Evolutionary conservation across 2,888 invertebrate genomes (phyloP).

Genomic region (Zygaena filipendulae): DNA sequence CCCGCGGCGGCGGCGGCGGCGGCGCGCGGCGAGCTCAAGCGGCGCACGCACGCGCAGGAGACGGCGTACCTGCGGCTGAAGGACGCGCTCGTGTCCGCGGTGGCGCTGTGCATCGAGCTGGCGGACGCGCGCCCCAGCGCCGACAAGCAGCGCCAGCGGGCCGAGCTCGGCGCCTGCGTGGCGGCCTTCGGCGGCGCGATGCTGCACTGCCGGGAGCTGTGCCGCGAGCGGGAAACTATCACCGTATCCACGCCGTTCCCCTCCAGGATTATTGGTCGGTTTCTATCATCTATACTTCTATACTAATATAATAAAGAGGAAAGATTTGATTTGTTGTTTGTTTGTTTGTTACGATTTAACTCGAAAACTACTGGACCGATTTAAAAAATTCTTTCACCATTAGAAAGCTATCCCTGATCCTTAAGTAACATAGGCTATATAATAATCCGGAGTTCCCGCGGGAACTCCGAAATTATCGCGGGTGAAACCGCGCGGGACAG

Average conservation of each 20-base stretch:
- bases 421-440: no score
- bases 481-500: no score
- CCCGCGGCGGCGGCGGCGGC: constrained; percentile 57
- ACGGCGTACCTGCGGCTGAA: constrained; percentile 42
- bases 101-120: constrained; percentile 42
- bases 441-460: no score
- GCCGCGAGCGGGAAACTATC: constrained; percentile 29
- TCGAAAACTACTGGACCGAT: no score
- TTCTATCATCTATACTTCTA: background rate
- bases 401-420: no score
- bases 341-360: no score
- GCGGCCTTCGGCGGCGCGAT: constrained; percentile 39
- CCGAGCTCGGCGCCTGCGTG: constrained; percentile 32
- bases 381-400: no score
- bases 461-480: no score
- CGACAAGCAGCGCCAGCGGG: constrained; percentile 30
- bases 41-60: constrained; percentile 43
- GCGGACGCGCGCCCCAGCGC: constrained; percentile 27
- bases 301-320: no score
- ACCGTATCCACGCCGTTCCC: constrained; percentile 43
- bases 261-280: constrained; percentile 47
- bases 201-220: constrained; percentile 32
- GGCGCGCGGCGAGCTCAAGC: constrained; percentile 30
- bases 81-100: constrained; percentile 40
- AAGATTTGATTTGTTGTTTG: no score